These are phyloP conservation scores for Chaetura pelagica DNA, from an alignment of 2,113 vertebrate genomes.

Conservation along the genomic window DNA sequence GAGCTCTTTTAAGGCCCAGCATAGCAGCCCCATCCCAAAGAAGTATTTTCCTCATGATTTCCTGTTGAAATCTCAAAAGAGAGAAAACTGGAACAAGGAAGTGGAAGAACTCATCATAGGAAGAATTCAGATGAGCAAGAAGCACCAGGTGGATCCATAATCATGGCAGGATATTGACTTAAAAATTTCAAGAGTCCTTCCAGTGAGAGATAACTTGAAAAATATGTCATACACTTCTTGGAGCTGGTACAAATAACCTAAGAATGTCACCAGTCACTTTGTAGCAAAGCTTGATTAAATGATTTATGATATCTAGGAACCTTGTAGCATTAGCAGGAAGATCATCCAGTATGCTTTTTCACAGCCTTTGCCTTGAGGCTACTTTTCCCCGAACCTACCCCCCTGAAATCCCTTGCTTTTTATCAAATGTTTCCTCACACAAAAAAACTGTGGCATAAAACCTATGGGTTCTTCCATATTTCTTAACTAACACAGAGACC, in stretches of 20 bases:
- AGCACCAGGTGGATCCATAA: neutral
- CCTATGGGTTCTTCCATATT: neutral
- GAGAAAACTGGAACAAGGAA: neutral
- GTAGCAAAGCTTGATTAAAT: neutral
- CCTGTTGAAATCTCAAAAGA: neutral
- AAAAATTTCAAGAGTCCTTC: neutral
- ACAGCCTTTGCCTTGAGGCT: neutral
- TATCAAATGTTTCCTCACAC: neutral
- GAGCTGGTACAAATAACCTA: neutral
- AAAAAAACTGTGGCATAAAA: neutral
- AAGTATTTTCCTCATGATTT: neutral
- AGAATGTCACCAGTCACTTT: neutral
- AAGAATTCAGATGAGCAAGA: neutral
- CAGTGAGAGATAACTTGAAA: neutral
- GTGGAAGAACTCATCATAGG: neutral
- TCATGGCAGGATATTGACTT: neutral
- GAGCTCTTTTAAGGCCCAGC: neutral
- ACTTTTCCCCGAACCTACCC: rapidly evolving
- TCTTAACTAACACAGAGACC: neutral
- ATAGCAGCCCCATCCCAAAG: neutral
- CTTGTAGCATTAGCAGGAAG: neutral
- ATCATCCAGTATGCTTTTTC: neutral
- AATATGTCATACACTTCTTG: neutral
- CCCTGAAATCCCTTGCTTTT: neutral
- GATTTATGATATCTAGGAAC: neutral